These are phyloP conservation scores for Protaetia brevitarsis DNA, from an alignment of 1,140 invertebrate species.

Conservation along the genomic window DNA sequence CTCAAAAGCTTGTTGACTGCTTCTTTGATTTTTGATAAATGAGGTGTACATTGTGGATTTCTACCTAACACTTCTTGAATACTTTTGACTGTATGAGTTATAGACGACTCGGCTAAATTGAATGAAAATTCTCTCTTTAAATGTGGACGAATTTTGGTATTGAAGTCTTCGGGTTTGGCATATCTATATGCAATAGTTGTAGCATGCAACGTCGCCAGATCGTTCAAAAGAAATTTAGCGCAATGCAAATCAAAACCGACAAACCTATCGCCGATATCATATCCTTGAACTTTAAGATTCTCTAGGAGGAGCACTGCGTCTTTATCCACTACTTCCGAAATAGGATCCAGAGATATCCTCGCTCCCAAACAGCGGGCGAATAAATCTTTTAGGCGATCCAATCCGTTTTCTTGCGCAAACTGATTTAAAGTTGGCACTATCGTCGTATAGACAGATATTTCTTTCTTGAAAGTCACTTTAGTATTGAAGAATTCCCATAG, in stretches of 20 bases:
- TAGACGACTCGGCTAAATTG: background rate
- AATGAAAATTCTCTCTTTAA: conserved; percentile 31
- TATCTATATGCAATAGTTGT: conserved; percentile 44
- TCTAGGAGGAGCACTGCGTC: conserved; percentile 47
- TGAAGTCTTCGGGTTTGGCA: conserved; percentile 49
- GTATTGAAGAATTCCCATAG: conserved; percentile 47
- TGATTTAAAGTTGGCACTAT: conserved; percentile 36
- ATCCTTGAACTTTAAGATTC: conserved; percentile 47
- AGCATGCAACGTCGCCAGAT: conserved; percentile 49
- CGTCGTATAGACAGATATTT: conserved; percentile 38
- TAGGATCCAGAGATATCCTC: conserved; percentile 35
- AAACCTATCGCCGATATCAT: conserved; percentile 37
- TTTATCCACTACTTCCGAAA: conserved; percentile 34
- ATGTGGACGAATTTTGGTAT: conserved; percentile 42
- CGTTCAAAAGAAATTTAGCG: conserved; percentile 39
- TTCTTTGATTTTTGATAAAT: background rate
- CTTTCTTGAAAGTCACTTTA: conserved; percentile 49
- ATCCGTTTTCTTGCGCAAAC: conserved; percentile 34
- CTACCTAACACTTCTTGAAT: background rate
- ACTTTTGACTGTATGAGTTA: background rate
- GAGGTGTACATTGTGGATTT: background rate
- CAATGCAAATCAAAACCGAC: conserved; percentile 47
- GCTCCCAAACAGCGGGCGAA: conserved; percentile 39
- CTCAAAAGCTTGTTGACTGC: background rate
- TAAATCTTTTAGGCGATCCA: conserved; percentile 27